phyloP scores from a whole-genome alignment of 2,113 vertebrate species.

The Perca flavescens region DNA sequence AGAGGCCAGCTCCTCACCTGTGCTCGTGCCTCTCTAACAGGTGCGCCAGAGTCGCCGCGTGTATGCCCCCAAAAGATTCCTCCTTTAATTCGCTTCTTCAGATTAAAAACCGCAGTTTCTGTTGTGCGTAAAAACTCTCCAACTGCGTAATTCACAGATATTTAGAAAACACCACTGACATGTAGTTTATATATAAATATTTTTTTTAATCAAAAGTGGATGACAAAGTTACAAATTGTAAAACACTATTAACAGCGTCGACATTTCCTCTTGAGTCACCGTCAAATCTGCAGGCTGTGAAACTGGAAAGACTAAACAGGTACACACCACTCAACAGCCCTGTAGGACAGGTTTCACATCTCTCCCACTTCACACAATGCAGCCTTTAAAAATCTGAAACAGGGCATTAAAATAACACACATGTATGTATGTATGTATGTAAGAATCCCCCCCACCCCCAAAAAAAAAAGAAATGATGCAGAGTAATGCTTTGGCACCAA shows the following conservation, averaged over 20 bases:
- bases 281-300: conserved; percentile 41
- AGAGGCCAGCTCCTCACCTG: background rate
- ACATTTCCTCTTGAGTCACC: conserved; percentile 53
- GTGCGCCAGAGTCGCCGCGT: background rate
- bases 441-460: background rate
- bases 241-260: background rate
- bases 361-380: conserved; percentile 26
- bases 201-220: background rate
- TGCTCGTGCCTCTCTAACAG: background rate
- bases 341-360: conserved; percentile 79
- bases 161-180: background rate
- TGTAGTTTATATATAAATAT: background rate
- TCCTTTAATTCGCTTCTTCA: background rate
- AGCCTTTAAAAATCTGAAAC: background rate
- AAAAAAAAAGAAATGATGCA: background rate
- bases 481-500: background rate
- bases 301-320: conserved; percentile 78
- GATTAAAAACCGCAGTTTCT: background rate
- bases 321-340: conserved; percentile 54
- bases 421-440: background rate
- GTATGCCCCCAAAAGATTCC: background rate
- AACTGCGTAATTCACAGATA: background rate
- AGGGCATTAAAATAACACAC: background rate
- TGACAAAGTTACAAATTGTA: background rate
- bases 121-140: background rate